Evolutionary conservation across 1,140 invertebrate genomes (phyloP), one percentile per base, ranked within the genome.

Genomic region (Aphelinus certus): DNA sequence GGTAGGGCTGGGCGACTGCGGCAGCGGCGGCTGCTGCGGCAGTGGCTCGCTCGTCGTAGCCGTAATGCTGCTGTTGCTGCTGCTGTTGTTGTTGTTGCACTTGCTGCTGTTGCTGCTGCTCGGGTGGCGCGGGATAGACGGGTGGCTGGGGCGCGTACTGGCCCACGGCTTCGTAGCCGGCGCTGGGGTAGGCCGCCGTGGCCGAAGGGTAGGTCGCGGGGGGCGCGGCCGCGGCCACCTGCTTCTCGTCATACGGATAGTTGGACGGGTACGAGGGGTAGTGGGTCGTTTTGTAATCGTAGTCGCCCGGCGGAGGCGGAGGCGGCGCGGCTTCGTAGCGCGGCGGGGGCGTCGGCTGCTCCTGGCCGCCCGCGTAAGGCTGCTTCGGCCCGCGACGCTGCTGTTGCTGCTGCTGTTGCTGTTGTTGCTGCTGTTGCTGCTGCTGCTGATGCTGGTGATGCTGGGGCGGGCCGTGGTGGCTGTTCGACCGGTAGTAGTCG

Each of bases 261-360:
- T 88, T 88, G 1, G 86, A 80, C 45, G 87, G 86, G 71, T 88
- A 88, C 70, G 86, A 87, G 56, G 86, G 86, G 70, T 88, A 88
- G 71, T 88, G 85, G 3, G 87, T 87, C 9, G 85, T 83, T 81
- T 87, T 88, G 80, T 87, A 88, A 81, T 88, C 86, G 74, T 88
- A 88, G 45, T 87, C 86, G 62, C 82, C 73, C 76, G 80, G 79
- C 61, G 78, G 81, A 67, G 81, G 79, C 76, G 80, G 80, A 46
- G 79, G 75, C 26, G 26, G 26, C 26, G 26, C 26, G 26, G 26
- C 26, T 26, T 26, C 26, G 26, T 26, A 26, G 26, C 26, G 78
- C 80, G 78, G 84, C 80, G 7, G 48, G 5, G n/a, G n/a, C 3
- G 58, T 26, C 6, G 72, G 57, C 9, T 66, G 66, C 58, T 26